phyloP scores from a whole-genome alignment of 2,888 invertebrate species.

The Watsonalla binaria region DNA sequence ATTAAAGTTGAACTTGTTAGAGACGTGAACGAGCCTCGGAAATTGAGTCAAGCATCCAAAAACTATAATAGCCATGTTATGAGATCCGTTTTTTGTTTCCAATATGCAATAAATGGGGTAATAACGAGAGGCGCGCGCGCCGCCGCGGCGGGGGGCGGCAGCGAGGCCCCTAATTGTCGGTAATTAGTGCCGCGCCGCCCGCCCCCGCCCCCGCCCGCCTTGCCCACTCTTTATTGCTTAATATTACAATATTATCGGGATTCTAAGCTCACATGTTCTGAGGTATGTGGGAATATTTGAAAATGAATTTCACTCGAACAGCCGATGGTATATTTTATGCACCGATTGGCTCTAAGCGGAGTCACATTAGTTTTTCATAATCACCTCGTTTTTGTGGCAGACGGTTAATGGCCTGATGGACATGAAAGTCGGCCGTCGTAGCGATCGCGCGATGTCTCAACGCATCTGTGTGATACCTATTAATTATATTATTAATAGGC shows the following conservation, averaged over 20 bases:
- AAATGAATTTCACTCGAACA: slow-evolving; percentile 11
- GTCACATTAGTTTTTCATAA: slow-evolving; percentile 1
- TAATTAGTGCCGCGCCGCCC: slow-evolving; percentile 54
- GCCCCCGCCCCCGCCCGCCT: slow-evolving; percentile 21
- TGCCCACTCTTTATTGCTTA: slow-evolving; percentile 70
- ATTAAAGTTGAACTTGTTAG: slow-evolving; percentile 9
- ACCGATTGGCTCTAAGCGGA: background rate
- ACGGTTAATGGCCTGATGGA: background rate
- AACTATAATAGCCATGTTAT: slow-evolving; percentile 37
- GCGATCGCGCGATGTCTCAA: background rate
- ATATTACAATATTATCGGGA: slow-evolving; percentile 55
- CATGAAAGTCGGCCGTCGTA: background rate
- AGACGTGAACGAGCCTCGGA: slow-evolving; percentile 19
- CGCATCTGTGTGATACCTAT: background rate
- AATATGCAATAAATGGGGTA: slow-evolving; percentile 69
- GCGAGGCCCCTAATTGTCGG: slow-evolving; percentile 60
- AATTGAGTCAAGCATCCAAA: slow-evolving; percentile 27
- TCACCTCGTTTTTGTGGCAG: background rate
- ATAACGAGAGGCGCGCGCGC: slow-evolving; percentile 40
- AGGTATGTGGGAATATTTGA: slow-evolving; percentile 33
- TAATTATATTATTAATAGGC: background rate
- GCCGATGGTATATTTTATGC: slow-evolving; percentile 1
- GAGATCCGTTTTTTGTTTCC: slow-evolving; percentile 53
- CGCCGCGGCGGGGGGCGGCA: slow-evolving; percentile 22
- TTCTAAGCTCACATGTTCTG: slow-evolving; percentile 22